phyloP scores from a whole-genome alignment of 1,140 invertebrate genomes.

The Pogonomyrmex barbatus region DNA sequence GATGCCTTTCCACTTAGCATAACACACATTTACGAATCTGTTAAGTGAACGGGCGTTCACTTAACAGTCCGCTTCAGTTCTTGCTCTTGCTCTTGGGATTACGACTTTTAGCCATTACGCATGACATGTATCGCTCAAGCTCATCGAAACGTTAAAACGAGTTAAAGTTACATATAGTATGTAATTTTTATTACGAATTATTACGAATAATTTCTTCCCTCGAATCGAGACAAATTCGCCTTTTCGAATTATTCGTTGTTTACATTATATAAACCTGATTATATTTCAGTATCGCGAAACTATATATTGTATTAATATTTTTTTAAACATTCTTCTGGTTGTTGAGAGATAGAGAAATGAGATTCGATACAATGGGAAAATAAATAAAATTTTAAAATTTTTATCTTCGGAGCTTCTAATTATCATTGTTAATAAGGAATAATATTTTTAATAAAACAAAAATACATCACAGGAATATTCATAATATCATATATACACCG shows the following conservation, averaged over 20 bases:
- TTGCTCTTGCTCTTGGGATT: neutral
- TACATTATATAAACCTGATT: neutral
- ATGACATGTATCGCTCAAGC: neutral
- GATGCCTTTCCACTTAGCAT: slow-evolving; percentile 66
- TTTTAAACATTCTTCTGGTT: slow-evolving; percentile 56
- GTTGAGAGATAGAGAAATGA: slow-evolving; percentile 12
- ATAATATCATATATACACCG: neutral
- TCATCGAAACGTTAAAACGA: neutral
- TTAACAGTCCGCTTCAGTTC: slow-evolving; percentile 44
- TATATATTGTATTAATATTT: slow-evolving; percentile 61
- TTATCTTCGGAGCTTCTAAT: too few species aligned
- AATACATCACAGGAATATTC: neutral
- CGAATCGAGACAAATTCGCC: neutral
- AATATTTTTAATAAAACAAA: slow-evolving; percentile 1
- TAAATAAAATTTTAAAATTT: too few species aligned
- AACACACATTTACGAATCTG: slow-evolving; percentile 63
- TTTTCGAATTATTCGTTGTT: neutral
- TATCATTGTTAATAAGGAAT: neutral
- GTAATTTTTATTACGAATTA: neutral
- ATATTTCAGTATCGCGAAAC: slow-evolving; percentile 58
- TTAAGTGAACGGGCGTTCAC: slow-evolving; percentile 30
- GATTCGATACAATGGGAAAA: neutral
- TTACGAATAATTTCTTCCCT: neutral
- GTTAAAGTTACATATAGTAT: neutral
- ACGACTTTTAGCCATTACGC: slow-evolving; percentile 49